phyloP scores from a whole-genome alignment of 2,797 vertebrate species.

The Hippocampus kuda region DNA sequence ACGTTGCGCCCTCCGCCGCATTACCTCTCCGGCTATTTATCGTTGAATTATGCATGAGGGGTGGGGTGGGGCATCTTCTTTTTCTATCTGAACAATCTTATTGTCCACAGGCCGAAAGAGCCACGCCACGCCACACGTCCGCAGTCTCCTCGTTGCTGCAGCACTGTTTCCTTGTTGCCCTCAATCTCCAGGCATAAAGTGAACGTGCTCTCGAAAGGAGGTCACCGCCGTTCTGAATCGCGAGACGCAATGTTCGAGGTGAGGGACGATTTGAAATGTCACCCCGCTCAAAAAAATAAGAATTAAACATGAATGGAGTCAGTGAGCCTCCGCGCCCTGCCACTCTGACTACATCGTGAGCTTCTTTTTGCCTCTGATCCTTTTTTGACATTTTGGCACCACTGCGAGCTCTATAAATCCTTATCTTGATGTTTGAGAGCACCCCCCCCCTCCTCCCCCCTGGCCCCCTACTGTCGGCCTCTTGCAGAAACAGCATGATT shows the following conservation, averaged over 20 bases:
- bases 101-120: neutral
- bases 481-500: conserved; percentile 47
- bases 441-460: conserved; percentile 9
- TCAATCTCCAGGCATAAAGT: neutral
- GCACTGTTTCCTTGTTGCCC: neutral
- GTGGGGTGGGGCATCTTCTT: neutral
- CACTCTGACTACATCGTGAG: conserved; percentile 19
- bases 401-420: conserved; percentile 25
- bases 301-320: neutral
- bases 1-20: conserved; percentile 16
- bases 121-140: neutral
- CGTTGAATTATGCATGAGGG: conserved; percentile 1
- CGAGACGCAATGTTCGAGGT: conserved; percentile 6
- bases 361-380: conserved; percentile 25
- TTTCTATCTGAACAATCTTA: neutral
- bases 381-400: conserved; percentile 29
- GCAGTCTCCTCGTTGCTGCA: neutral
- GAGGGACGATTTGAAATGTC: conserved; percentile 6
- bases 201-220: neutral
- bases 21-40: conserved; percentile 10
- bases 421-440: conserved; percentile 13
- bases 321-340: neutral
- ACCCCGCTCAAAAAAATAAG: neutral
- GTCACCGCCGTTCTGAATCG: neutral
- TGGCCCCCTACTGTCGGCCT: conserved; percentile 4